Percentiles rank a stretch among this genome's conserved stretches.
These are phyloP conservation scores for Sesia bembeciformis DNA, from an alignment of 2,888 invertebrate genomes.

Conservation along the genomic window DNA sequence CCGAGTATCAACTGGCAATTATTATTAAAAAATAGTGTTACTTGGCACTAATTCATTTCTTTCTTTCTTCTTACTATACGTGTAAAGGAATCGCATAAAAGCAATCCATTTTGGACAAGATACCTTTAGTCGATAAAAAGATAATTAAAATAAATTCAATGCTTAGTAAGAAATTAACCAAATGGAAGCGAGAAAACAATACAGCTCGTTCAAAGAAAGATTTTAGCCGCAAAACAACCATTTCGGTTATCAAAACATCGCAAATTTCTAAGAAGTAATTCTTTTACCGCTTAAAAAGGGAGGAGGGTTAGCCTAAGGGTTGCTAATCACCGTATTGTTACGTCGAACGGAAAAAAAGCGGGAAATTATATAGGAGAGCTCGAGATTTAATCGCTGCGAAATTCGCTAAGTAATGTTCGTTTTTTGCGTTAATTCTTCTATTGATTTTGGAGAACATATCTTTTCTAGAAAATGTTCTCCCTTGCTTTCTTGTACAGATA, in stretches of 20 bases:
- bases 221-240: slow-evolving; percentile 15
- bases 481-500: too few species aligned
- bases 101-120: too few species aligned
- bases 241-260: slow-evolving; percentile 34
- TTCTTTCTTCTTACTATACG: too few species aligned
- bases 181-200: background rate
- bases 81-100: too few species aligned
- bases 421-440: background rate
- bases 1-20: too few species aligned
- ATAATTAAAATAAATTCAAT: too few species aligned
- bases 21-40: too few species aligned
- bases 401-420: slow-evolving; percentile 12
- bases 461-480: too few species aligned
- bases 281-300: slow-evolving; percentile 32
- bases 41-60: too few species aligned
- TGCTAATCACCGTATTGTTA: slow-evolving; percentile 49
- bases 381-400: slow-evolving; percentile 2
- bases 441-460: background rate
- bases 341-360: slow-evolving; percentile 24
- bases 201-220: background rate
- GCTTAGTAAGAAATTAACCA: background rate
- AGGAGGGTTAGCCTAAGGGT: slow-evolving; percentile 32
- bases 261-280: slow-evolving; percentile 38
- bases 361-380: slow-evolving; percentile 18
- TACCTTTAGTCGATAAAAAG: too few species aligned